Conservation (phyloP, 2,797 vertebrate species). For the Myotis daubentonii region DNA sequence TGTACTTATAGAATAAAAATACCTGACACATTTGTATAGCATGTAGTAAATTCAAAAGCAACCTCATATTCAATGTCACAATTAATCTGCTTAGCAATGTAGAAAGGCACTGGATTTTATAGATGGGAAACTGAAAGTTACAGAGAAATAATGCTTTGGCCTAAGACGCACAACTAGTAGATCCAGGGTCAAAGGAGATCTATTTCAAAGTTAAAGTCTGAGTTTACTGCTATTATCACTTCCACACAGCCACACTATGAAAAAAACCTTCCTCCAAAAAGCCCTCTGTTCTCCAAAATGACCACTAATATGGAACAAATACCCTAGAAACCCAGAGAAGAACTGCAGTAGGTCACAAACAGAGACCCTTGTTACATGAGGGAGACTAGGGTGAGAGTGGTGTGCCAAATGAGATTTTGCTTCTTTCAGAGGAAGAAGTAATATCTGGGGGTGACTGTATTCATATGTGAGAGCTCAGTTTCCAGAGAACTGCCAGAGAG, state of each 20-base stretch:
- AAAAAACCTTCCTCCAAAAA: not conserved
- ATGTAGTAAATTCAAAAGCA: not conserved
- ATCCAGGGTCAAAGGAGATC: not conserved
- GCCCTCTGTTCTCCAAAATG: not conserved
- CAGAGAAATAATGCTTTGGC: not conserved
- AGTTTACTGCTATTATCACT: not conserved
- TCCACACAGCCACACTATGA: not conserved
- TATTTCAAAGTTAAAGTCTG: not conserved
- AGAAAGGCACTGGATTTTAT: not conserved
- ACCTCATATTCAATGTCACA: not conserved
- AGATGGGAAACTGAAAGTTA: not conserved
- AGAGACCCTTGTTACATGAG: not conserved
- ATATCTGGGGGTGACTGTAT: not conserved
- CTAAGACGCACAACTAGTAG: not conserved
- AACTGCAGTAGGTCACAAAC: not conserved
- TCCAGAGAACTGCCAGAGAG: not conserved
- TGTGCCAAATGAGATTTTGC: not conserved
- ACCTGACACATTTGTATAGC: not conserved
- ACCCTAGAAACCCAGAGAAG: conserved; percentile 6
- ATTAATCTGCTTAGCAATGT: not conserved
- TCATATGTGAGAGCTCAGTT: not conserved
- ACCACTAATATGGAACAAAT: not conserved
- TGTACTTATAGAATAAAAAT: not conserved
- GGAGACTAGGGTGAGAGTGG: not conserved
- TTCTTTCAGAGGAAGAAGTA: not conserved